Percentiles rank a stretch among this genome's conserved stretches.
Conservation (phyloP, 1,140 invertebrate species). For the Sitophilus oryzae region DNA sequence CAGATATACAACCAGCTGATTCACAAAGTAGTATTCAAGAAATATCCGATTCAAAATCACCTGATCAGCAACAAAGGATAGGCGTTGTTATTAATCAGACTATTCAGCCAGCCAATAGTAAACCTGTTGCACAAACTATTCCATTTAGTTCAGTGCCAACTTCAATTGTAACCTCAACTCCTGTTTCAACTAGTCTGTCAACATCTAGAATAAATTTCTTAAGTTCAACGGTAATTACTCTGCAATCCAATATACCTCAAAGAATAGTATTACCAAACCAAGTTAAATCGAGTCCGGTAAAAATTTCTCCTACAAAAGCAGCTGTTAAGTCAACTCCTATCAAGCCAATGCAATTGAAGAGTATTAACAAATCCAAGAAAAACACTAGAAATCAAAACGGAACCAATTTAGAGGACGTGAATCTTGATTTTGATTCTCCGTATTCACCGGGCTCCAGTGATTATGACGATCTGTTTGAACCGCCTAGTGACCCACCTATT, state of each 20-base stretch:
- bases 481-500: conserved; percentile 55
- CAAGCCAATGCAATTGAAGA: conserved; percentile 48
- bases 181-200: conserved; percentile 38
- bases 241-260: conserved; percentile 37
- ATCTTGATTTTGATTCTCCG: conserved; percentile 73
- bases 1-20: conserved; percentile 47
- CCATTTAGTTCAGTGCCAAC: conserved; percentile 34
- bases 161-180: conserved; percentile 40
- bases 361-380: conserved; percentile 37
- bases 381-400: conserved; percentile 22
- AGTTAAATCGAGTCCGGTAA: conserved; percentile 43
- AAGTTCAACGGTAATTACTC: conserved; percentile 36
- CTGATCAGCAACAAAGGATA: conserved; percentile 18
- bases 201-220: conserved; percentile 42
- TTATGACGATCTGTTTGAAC: conserved; percentile 80
- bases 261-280: conserved; percentile 46
- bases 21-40: conserved; percentile 37
- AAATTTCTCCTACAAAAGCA: conserved; percentile 46
- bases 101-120: conserved; percentile 34
- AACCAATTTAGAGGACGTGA: conserved; percentile 45
- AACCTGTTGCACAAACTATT: conserved; percentile 38
- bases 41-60: conserved; percentile 34
- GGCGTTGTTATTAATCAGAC: conserved; percentile 5
- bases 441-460: conserved; percentile 79
- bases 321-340: conserved; percentile 51